Percentiles rank a stretch among this genome's conserved stretches.
Conservation (phyloP, 1,140 invertebrate genomes). For the Calliphora vicina region DNA sequence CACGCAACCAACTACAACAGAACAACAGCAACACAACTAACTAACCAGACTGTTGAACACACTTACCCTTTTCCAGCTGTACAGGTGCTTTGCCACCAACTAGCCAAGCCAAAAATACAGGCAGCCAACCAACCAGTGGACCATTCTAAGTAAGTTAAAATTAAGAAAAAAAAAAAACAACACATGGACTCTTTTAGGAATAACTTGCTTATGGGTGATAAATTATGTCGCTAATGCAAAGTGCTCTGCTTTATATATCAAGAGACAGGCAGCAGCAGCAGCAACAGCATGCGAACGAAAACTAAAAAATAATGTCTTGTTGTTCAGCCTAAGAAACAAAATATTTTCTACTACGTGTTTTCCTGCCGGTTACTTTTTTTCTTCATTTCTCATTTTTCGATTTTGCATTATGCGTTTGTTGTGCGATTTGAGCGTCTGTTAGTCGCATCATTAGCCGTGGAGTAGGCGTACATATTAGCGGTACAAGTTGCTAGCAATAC, state of each 20-base stretch:
- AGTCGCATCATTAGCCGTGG: slow-evolving; percentile 39
- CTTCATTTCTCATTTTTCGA: background rate
- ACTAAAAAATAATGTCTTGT: slow-evolving; percentile 17
- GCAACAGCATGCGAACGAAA: background rate
- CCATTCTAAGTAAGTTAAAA: background rate
- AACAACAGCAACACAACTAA: background rate
- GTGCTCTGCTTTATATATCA: slow-evolving; percentile 41
- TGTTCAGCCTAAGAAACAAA: slow-evolving; percentile 22
- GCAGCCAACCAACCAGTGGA: background rate
- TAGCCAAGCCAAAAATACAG: background rate
- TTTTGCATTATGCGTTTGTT: background rate
- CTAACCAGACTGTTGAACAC: slow-evolving; percentile 26
- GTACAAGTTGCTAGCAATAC: slow-evolving; percentile 38
- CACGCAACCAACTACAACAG: slow-evolving; percentile 24
- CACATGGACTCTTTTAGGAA: slow-evolving; percentile 37
- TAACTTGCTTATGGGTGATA: slow-evolving; percentile 51
- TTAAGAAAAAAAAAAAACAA: background rate
- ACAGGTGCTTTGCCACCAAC: slow-evolving; percentile 33
- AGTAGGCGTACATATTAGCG: slow-evolving; percentile 43
- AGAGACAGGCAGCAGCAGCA: slow-evolving; percentile 14
- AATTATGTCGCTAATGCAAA: slow-evolving; percentile 62
- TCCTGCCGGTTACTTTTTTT: slow-evolving; percentile 11
- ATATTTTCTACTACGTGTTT: slow-evolving; percentile 29
- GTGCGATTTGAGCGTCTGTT: slow-evolving; percentile 29
- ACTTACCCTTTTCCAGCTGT: slow-evolving; percentile 29